Evolutionary conservation across 2,113 vertebrate genomes (phyloP), one percentile per base, ranked within the genome.

Genomic region (Piaya cayana): DNA sequence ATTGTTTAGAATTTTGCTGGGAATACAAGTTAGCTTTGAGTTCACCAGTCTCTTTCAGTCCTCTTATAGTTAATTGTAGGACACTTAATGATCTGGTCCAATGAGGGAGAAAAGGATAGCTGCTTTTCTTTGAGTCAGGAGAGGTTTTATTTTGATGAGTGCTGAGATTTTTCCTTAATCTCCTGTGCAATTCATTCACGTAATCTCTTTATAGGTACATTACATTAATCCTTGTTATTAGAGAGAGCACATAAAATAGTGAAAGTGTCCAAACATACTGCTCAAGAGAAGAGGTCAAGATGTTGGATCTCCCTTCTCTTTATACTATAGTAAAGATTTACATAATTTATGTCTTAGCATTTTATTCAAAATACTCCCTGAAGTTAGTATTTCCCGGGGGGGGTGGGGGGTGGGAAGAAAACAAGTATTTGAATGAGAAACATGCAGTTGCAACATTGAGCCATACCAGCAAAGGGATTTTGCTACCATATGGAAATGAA

Each of bases 211-310:
- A 60, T 84, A 65, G 83, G 92, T 86, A 91, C 82, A 86, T 95
- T 59, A 64, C 55, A 77, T 82, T 96, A 97, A 97, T 96, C 93
- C 86, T 70, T 95, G 68, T 67, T 94, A 94, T 96, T 97, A 67
- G 77, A 72, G 50, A 59, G 62, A 80, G 67, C 50, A 77, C 49
- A 47, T 45, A 64, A 86, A 95, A 49, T 18, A 12, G 3, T 58
- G 39, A 6, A 43, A 91, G 23, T 52, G 70, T 88, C 80, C 67
- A 86, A 95, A 87, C 37, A 76, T 32, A 75, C 79, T 21, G 8
- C 67, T 70, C 15, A 56, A 22, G 23, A 29, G 74, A 91, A 88
- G 52, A 89, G 43, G 53, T 42, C 59, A 82, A 39, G 30, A 42
- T n/a, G 30, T 27, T 86, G 64, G 29, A 27, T 88, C 18, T 95